These are phyloP conservation scores for Parambassis ranga DNA, from an alignment of 2,797 vertebrate genomes.

Conservation along the genomic window DNA sequence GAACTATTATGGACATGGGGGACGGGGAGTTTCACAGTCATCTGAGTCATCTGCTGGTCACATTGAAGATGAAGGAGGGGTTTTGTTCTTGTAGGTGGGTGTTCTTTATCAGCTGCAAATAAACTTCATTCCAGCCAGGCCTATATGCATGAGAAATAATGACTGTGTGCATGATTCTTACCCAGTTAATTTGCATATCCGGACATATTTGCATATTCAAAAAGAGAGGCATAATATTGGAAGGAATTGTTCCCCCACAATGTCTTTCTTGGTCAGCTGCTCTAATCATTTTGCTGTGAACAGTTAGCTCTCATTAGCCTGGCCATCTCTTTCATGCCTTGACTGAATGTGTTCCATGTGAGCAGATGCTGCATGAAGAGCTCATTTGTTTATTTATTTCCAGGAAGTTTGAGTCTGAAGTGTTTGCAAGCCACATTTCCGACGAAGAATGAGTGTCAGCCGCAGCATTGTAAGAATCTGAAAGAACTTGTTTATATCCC, in stretches of 20 bases:
- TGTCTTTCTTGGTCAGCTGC: conserved; percentile 40
- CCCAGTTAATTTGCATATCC: conserved; percentile 37
- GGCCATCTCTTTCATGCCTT: conserved; percentile 59
- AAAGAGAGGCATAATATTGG: background rate
- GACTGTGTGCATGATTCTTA: conserved; percentile 34
- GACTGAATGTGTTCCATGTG: conserved; percentile 68
- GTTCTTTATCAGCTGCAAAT: conserved; percentile 16
- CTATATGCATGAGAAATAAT: conserved; percentile 12
- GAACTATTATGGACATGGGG: conserved; percentile 37
- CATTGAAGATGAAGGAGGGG: conserved; percentile 2
- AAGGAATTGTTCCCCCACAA: background rate
- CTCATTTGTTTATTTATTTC: conserved; percentile 71
- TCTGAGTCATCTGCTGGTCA: conserved; percentile 19
- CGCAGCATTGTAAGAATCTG: conserved; percentile 26
- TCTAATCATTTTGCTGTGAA: conserved; percentile 60
- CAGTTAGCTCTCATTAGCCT: conserved; percentile 70
- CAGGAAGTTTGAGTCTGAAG: conserved; percentile 59
- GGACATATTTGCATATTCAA: conserved; percentile 25
- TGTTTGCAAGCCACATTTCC: conserved; percentile 48
- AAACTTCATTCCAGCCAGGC: background rate
- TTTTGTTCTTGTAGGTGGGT: conserved; percentile 12
- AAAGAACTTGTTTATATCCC: conserved; percentile 53
- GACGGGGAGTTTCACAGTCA: conserved; percentile 19
- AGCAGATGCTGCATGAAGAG: conserved; percentile 72
- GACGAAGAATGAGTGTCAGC: conserved; percentile 38